Base-by-base conservation (phyloP, 2,888 invertebrate species). In the Parapristionchus giblindavisi region DNA sequence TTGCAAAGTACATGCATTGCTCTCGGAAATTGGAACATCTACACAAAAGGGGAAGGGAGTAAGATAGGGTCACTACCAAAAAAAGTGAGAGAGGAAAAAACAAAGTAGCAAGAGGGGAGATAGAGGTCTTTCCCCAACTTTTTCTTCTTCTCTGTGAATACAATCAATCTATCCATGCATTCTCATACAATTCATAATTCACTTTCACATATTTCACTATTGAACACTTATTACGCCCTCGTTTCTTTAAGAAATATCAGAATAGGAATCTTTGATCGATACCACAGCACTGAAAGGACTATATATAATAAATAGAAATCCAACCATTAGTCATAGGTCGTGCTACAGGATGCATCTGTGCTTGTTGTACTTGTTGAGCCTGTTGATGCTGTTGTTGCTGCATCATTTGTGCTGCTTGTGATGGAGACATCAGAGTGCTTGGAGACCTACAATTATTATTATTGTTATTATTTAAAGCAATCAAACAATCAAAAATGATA, bases 361-460 rank as follows among this genome's bases (percentile, higher is more conserved):
- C 52, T 36, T 51, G 68, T 36, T 51, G 34, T 52, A 36, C 52
- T n/a, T 48, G 48, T 51, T 66, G 66, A 40, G 4, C 8, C 52
- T 68, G 63, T n/a, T n/a, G n/a, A n/a, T n/a, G n/a, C 58, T 14
- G 58, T 11, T 58, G 58, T n/a, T 27, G 17, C 32, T 29, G 71
- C 58, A 71, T 58, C 71, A 71, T 71, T 43, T 71, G 71, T 27
- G 68, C n/a, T n/a, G n/a, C 68, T 24, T 68, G 54, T 36, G 68
- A 52, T 1, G 68, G 68, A 34, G 68, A 68, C 68, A 68, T 51
- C 34, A 68, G 68, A 11, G 48, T 48, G 11, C 14, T 34, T 36
- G 68, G 68, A 2, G 68, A 68, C 38, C 68, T 68, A 52, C 3
- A 52, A 68, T 11, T 8, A 61, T 38, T 36, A 61, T 61, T 34